A percentile compares a stretch with the other conserved stretches of the same genome.
phyloP scores from a whole-genome alignment of 1,140 invertebrate genomes.

The Drosophila bocki region DNA sequence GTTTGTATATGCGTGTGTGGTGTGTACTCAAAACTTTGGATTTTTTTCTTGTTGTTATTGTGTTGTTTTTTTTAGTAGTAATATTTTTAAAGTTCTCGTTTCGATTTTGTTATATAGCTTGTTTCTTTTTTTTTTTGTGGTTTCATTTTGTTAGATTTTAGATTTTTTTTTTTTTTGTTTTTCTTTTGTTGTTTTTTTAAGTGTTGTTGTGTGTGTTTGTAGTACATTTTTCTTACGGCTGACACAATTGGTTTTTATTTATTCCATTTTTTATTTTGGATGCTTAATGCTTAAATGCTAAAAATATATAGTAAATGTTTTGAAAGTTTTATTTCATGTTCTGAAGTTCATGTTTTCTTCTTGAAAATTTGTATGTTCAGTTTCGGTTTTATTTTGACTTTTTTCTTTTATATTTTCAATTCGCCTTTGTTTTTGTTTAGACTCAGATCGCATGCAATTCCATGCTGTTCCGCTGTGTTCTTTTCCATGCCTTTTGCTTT shows the following conservation, averaged over 20 bases:
- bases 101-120: constrained; percentile 15
- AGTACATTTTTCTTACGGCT: constrained; percentile 51
- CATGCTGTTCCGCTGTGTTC: constrained; percentile 5
- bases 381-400: constrained; percentile 21
- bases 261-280: constrained; percentile 38
- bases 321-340: constrained; percentile 47
- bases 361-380: constrained; percentile 34
- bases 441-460: constrained; percentile 5
- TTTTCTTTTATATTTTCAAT: constrained; percentile 16
- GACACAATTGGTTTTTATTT: constrained; percentile 50
- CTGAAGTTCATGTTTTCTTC: constrained; percentile 36
- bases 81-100: constrained; percentile 33
- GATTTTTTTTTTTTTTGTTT: constrained; percentile 7
- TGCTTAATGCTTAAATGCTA: constrained; percentile 47
- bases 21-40: constrained; percentile 25
- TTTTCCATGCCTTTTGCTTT: constrained; percentile 19
- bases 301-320: constrained; percentile 61
- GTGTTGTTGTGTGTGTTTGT: constrained; percentile 29
- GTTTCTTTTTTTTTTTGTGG: constrained; percentile 44
- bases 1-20: background rate
- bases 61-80: constrained; percentile 36
- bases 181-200: constrained; percentile 14
- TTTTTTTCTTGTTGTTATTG: constrained; percentile 15
- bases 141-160: constrained; percentile 41
- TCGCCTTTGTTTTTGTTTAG: constrained; percentile 18